Base-by-base conservation (phyloP, 2,113 vertebrate genomes). In the Albula glossodonta region DNA sequence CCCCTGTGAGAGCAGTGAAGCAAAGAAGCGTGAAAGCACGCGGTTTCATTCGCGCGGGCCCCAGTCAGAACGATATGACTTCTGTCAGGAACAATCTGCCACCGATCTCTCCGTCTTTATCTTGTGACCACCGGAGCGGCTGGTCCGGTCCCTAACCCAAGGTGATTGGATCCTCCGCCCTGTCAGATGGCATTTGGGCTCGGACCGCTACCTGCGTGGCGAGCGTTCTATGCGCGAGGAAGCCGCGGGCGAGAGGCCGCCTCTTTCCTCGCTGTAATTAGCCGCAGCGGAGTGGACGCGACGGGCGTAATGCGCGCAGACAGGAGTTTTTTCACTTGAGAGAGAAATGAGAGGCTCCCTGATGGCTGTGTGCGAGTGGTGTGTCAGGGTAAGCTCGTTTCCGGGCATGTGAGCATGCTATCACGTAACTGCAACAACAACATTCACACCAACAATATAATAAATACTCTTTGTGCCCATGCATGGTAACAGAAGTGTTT, bases 31-130 rank as follows among this genome's bases (percentile, higher is more conserved):
- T 94, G 77, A 95, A 93, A 95, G 93, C 93, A 92, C 91, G 92
- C 90, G 93, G 93, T 96, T 96, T 96, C 94, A 91, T 93, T 95
- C 51, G 87, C 83, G 4, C 89, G 13, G 25, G 94, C 91, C 93
- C 93, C 90, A 88, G 94, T 96, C 94, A 93, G 90, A 87, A 94
- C 93, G 93, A 96, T 95, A 95, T 95, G 94, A 94, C 95, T 96
- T 94, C 94, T 97, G 96, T 97, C 96, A 97, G 94, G 95, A 96
- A 94, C 95, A 94, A 97, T 97, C 96, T 97, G 96, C 91, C 95
- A 93, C 91, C 93, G 92, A 93, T 92, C 92, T 93, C 93, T 93
- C 91, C 88, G 90, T 93, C 93, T 95, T 88, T 94, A 93, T 94
- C 94, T 92, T 70, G 63, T 63, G 90, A 95, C 91, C 93, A 89